Base-by-base conservation (phyloP, 35 echinoderm and acorn worm genomes). In the Eucidaris tribuloides region DNA sequence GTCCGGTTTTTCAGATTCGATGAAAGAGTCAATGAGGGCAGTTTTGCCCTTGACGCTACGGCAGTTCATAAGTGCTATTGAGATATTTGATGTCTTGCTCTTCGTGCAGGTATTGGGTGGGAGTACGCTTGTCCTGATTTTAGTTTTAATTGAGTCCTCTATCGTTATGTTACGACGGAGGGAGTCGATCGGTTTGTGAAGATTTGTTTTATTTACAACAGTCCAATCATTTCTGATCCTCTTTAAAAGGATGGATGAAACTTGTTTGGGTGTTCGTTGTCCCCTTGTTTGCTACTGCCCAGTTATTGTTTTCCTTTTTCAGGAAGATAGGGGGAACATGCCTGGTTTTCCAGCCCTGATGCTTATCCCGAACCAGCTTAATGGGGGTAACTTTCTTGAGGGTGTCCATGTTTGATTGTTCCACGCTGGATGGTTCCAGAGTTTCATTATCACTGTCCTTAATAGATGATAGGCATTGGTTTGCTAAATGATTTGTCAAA, bases 41-140 rank as follows among this genome's bases (percentile, higher is more conserved):
- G 34, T 30, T 30, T 83, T 83, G 19, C 60, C 60, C 20, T 44
- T 11, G 11, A 83, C 37, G 45, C 81, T 83, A 11, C 44, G 11
- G 32, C 28, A 83, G 30, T 83, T 83, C 3, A 83, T 43, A 60
- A 81, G 35, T 30, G 79, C 22, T 6, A 81, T 17, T 4, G 11
- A 9, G 13, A 23, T 20, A 23, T 29, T 29, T 13, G 11, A 11
- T 13, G 62, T 20, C 7, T 33, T 66, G 31, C 27, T 66, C 7
- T 20, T 25, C 62, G n/a, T 52, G n/a, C 9, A n/a, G 48, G 48
- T 52, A 11, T 52, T 52, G n/a, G n/a, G n/a, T 52, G 48, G 48
- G 48, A 11, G 48, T 52, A n/a, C 9, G n/a, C 48, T 52, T 52
- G 48, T 11, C 9, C 9, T 11, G 48, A 11, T 52, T 11, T 52